phyloP scores from a whole-genome alignment of 2,113 vertebrate genomes.

The Rhabdomys dilectus region DNA sequence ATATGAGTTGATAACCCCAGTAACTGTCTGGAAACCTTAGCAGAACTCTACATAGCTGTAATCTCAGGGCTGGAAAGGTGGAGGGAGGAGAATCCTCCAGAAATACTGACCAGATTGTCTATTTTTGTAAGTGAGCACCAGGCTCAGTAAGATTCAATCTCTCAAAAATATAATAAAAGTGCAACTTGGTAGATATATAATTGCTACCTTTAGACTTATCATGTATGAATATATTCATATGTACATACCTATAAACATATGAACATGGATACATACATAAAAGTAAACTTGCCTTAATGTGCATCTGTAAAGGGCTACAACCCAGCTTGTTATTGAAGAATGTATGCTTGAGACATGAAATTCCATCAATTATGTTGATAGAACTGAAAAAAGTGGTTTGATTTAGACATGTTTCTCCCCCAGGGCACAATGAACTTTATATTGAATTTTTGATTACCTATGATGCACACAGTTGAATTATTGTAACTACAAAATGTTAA shows the following conservation, averaged over 20 bases:
- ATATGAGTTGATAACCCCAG: neutral
- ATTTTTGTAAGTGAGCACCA: neutral
- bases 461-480: neutral
- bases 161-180: neutral
- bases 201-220: neutral
- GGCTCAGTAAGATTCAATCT: neutral
- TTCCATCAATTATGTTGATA: neutral
- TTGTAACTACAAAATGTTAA: neutral
- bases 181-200: neutral
- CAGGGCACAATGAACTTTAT: neutral
- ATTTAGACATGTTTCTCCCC: neutral
- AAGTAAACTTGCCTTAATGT: neutral
- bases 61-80: neutral
- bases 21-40: neutral
- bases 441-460: neutral
- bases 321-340: neutral
- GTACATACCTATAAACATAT: too few species aligned
- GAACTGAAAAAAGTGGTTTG: neutral
- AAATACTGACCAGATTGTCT: neutral
- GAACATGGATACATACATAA: neutral
- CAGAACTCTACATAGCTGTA: neutral
- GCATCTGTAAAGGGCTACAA: neutral
- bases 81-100: neutral
- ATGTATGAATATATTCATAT: neutral
- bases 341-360: neutral